Base-by-base conservation (phyloP, 2,888 invertebrate genomes). In the Thelaira solivaga region DNA sequence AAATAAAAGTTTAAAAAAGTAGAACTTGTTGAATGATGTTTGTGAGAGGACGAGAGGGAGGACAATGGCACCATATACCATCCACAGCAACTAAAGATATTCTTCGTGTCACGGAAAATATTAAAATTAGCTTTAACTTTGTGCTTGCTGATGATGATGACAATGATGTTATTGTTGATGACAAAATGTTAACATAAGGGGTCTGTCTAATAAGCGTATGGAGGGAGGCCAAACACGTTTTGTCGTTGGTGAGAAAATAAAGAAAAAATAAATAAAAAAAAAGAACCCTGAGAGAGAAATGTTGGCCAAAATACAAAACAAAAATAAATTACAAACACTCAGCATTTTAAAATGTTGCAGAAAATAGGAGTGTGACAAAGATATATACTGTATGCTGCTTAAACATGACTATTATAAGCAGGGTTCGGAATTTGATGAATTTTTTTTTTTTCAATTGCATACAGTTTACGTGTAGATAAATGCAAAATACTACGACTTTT, bases 101-200 rank as follows among this genome's bases (percentile, higher is more conserved):
- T n/a, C 84, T 84, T 82, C 85, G 84, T 85, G 86, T 87, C 88
- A 87, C 86, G 86, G 80, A 84, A 87, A 86, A 88, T 87, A 87
- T 88, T 84, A 83, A 86, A 88, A 88, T 87, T 84, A 86, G 82
- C 85, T 83, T 84, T 83, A 83, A 82, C 82, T 86, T 85, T 82
- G 57, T 73, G 39, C 61, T 65, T 69, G 53, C 41, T 62, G 59
- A 62, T 45, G 31, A 18, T 10, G 51, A 18, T 16, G 45, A 29
- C 24, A 18, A 31, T 13, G 26, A 13, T 18, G 31, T 20, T 13
- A n/a, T 43, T 34, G 47, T 1, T 16, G 36, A 47, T 47, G 47
- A 16, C 4, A 74, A 29, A 8, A 45, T 26, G 24, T 11, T 13
- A 39, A 16, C 18, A 55, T 22, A 20, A 31, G 16, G 31, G 13